Percentiles rank a stretch among this genome's conserved stretches.
Evolutionary conservation across 2,797 vertebrate genomes (phyloP).

Genomic region (Coracias cyanogaster): DNA sequence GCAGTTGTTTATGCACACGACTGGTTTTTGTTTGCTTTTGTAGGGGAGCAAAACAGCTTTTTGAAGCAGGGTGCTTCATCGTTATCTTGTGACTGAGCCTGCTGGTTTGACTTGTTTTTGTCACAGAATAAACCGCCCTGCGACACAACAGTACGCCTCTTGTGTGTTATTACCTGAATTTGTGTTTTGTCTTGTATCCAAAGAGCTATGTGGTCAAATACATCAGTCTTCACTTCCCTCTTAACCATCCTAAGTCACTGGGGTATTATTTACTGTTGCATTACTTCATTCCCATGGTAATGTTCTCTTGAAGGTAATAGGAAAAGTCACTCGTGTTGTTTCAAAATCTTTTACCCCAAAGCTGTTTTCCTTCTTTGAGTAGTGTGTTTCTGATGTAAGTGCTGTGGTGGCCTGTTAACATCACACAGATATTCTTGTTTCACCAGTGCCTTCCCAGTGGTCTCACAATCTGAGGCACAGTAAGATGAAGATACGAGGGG

Average conservation of each 20-base stretch:
- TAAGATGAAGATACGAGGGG: not conserved
- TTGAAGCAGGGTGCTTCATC: not conserved
- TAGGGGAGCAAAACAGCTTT: not conserved
- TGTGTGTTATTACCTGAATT: not conserved
- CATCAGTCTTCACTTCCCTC: not conserved
- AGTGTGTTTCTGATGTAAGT: not conserved
- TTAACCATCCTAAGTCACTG: not conserved
- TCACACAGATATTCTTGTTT: not conserved
- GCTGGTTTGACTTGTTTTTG: not conserved
- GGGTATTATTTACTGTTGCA: not conserved
- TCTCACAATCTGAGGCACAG: not conserved
- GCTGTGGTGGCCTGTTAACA: not conserved
- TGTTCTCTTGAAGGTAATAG: not conserved
- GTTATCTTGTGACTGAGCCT: not conserved
- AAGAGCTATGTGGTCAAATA: not conserved
- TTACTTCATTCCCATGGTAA: not conserved
- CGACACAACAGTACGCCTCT: fast-evolving
- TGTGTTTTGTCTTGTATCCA: not conserved
- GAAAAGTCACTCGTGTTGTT: not conserved
- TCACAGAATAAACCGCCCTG: not conserved
- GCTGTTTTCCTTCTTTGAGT: not conserved
- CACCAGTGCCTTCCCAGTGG: not conserved
- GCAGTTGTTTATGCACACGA: not conserved
- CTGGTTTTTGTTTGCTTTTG: not conserved
- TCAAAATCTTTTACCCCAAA: not conserved